Conservation (phyloP, 2,113 vertebrate species). For the Ornithorhynchus anatinus region DNA sequence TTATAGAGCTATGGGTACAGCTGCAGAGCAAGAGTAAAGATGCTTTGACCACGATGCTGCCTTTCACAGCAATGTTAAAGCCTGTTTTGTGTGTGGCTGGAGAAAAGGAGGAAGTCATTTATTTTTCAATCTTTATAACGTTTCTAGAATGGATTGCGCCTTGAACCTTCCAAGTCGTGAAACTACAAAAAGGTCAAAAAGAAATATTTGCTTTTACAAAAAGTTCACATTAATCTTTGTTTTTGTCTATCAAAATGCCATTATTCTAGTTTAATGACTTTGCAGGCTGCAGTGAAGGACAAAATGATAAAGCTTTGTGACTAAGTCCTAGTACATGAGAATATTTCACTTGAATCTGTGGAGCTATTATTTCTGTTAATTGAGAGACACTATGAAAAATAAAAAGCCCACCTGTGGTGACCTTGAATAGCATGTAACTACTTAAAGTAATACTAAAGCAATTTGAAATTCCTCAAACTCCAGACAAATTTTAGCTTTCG, state of each 20-base stretch:
- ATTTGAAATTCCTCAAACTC: too few species aligned
- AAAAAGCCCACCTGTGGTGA: conserved; percentile 50
- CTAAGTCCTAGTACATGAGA: conserved; percentile 68
- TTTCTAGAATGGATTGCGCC: background rate
- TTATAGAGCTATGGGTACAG: too few species aligned
- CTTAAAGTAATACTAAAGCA: too few species aligned
- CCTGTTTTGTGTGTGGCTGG: too few species aligned
- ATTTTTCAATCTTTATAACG: background rate
- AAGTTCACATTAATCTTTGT: conserved; percentile 63
- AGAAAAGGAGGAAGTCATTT: too few species aligned
- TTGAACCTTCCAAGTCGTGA: background rate
- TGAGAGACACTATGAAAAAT: conserved; percentile 57
- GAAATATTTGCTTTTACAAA: conserved; percentile 18
- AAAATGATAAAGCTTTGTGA: conserved; percentile 83
- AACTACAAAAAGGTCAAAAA: background rate
- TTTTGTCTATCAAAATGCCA: conserved; percentile 77
- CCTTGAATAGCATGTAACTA: conserved; percentile 69
- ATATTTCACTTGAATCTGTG: conserved; percentile 76
- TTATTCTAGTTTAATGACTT: conserved; percentile 78
- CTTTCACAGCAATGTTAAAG: too few species aligned
- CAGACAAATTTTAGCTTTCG: too few species aligned
- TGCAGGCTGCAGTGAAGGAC: conserved; percentile 77
- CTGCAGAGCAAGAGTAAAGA: too few species aligned
- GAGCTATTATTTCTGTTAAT: conserved; percentile 59
- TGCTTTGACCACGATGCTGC: too few species aligned